Conservation (phyloP, 2,113 vertebrate species). For the Eupsittula cactorum region DNA sequence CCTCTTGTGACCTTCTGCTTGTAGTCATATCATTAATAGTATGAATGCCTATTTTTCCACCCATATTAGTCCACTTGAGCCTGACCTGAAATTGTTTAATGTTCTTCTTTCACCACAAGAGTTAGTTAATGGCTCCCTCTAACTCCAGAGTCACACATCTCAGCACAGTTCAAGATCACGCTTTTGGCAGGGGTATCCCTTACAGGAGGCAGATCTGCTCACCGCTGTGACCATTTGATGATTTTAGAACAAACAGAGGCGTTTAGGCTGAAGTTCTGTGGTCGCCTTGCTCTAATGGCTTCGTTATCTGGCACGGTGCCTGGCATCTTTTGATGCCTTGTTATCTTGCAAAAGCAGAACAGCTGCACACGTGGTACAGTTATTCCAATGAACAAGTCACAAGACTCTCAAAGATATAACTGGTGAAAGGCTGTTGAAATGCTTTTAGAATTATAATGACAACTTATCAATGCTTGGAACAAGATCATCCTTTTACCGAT, state of each 20-base stretch:
- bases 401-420: conserved; percentile 35
- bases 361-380: neutral
- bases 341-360: conserved; percentile 69
- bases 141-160: neutral
- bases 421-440: conserved; percentile 57
- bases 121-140: neutral
- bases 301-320: conserved; percentile 45
- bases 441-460: conserved; percentile 67
- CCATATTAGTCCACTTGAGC: neutral
- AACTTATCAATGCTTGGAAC: conserved; percentile 51
- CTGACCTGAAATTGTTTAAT: neutral
- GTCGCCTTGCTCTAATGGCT: conserved; percentile 16
- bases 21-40: neutral
- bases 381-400: conserved; percentile 64
- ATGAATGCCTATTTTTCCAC: neutral
- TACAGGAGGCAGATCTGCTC: neutral
- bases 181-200: neutral
- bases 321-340: conserved; percentile 60
- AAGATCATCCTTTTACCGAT: conserved; percentile 44
- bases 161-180: accelerated
- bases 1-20: neutral
- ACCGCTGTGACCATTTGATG: neutral
- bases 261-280: conserved; percentile 50
- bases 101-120: neutral
- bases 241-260: neutral